A percentile compares a stretch with the other conserved stretches of the same genome.
phyloP scores from a whole-genome alignment of 2,888 invertebrate genomes.

The Chrysopilus asiliformis region DNA sequence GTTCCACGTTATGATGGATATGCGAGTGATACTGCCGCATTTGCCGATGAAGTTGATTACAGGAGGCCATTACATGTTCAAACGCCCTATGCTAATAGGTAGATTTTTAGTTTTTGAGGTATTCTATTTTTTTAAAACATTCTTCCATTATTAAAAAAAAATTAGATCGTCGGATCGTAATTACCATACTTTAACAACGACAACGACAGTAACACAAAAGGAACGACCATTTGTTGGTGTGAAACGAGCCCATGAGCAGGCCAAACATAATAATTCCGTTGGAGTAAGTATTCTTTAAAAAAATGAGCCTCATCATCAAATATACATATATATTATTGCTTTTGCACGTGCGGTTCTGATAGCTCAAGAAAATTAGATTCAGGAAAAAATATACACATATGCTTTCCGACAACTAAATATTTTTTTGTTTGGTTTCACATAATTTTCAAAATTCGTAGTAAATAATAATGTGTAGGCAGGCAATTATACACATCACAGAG shows the following conservation, averaged over 20 bases:
- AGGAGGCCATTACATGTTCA: constrained; percentile 20
- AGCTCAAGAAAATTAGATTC: too few species aligned
- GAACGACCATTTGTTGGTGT: constrained; percentile 52
- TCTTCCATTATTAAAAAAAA: too few species aligned
- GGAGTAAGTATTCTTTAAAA: constrained; percentile 15
- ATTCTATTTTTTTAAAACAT: not conserved
- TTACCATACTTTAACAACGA: constrained; percentile 32
- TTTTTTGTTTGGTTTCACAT: constrained; percentile 1
- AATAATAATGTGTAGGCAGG: constrained; percentile 2
- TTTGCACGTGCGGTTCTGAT: too few species aligned
- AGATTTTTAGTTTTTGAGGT: not conserved
- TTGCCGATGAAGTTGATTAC: constrained; percentile 21
- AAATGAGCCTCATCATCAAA: too few species aligned
- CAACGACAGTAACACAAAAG: constrained; percentile 17
- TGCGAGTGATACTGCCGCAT: constrained; percentile 22
- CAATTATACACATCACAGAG: too few species aligned
- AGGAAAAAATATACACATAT: too few species aligned
- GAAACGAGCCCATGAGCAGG: constrained; percentile 42
- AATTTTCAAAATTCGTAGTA: not conserved
- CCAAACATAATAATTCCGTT: constrained; percentile 16
- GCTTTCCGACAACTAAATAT: constrained; percentile 2
- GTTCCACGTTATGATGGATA: constrained; percentile 21
- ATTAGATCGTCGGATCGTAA: constrained; percentile 26
- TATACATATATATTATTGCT: too few species aligned
- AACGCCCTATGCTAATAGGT: constrained; percentile 20